Percentiles rank a stretch among this genome's conserved stretches.
phyloP scores from a whole-genome alignment of 2,797 vertebrate species.

The Lemur catta region DNA sequence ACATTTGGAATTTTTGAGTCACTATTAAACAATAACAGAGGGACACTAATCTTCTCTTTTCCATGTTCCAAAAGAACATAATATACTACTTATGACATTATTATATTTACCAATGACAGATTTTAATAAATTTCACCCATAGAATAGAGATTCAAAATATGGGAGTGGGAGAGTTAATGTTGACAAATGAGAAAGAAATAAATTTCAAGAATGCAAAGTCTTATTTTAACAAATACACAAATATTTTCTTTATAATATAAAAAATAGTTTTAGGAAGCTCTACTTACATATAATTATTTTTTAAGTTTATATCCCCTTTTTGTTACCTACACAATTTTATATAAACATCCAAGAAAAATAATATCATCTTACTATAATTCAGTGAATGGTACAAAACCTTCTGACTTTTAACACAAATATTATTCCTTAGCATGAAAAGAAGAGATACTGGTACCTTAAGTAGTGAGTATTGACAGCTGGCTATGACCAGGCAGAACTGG shows the following conservation, averaged over 20 bases:
- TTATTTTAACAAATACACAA: slow-evolving; percentile 23
- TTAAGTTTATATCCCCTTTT: background rate
- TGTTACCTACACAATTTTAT: background rate
- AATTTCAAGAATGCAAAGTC: slow-evolving; percentile 32
- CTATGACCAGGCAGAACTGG: slow-evolving; percentile 99
- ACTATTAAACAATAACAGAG: background rate
- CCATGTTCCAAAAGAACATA: background rate
- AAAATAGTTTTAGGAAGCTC: slow-evolving; percentile 16
- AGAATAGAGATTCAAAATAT: slow-evolving; percentile 4
- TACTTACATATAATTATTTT: slow-evolving; percentile 1
- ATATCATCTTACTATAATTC: background rate
- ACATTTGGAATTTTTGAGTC: background rate
- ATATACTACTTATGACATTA: background rate
- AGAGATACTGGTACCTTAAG: slow-evolving; percentile 89
- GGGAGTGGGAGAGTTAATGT: background rate
- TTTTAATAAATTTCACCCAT: slow-evolving; percentile 14
- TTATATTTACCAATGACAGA: background rate
- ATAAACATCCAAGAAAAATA: slow-evolving; percentile 4
- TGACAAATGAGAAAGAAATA: background rate
- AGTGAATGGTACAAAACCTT: background rate
- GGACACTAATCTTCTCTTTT: background rate
- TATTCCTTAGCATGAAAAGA: background rate
- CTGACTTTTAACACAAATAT: background rate
- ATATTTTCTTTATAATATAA: slow-evolving; percentile 11
- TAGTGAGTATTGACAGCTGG: slow-evolving; percentile 98